These are phyloP conservation scores for Spondyliosoma cantharus DNA, from an alignment of 2,797 vertebrate genomes.

Conservation along the genomic window DNA sequence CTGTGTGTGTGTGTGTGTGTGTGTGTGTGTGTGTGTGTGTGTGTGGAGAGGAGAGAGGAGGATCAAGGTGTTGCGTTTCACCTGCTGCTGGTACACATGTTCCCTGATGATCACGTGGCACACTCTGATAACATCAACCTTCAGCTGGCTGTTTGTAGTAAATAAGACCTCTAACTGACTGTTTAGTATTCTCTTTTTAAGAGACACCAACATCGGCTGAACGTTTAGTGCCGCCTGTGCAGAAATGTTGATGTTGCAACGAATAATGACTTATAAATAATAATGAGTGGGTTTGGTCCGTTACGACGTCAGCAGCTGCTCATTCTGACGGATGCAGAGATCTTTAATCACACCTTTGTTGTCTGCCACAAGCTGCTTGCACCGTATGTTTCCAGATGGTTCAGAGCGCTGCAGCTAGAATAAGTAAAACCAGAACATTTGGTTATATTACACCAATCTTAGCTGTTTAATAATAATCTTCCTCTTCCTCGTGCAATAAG, in stretches of 20 bases:
- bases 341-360: no score
- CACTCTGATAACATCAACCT: constrained; percentile 44
- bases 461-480: no score
- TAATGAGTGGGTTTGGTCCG: not conserved
- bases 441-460: no score
- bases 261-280: not conserved
- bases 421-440: no score
- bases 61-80: constrained; percentile 70
- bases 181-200: not conserved
- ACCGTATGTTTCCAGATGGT: no score
- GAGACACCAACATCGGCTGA: not conserved
- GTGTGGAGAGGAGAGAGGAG: constrained; percentile 5
- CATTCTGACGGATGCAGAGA: not conserved
- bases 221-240: not conserved
- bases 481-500: no score
- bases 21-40: constrained; percentile 18
- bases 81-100: constrained; percentile 64
- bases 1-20: constrained; percentile 17
- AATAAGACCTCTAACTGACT: constrained; percentile 34
- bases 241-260: constrained; percentile 3
- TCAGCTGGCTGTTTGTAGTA: constrained; percentile 37
- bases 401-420: no score
- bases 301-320: not conserved
- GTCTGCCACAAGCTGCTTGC: no score
- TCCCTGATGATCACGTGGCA: constrained; percentile 46